Evolutionary conservation across 2,888 invertebrate genomes (phyloP).

Genomic region (Eupithecia centaureata): DNA sequence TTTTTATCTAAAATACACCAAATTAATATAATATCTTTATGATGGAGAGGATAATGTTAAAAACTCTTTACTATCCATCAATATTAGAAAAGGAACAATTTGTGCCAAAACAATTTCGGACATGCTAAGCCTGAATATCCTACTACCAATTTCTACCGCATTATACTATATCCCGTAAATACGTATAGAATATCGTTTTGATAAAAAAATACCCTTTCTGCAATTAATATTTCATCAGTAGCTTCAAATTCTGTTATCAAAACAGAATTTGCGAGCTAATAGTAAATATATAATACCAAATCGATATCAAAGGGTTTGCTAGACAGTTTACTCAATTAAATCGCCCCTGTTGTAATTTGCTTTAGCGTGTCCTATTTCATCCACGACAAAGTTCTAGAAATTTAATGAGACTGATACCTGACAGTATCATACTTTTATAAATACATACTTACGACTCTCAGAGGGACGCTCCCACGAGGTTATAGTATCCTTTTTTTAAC

Average conservation of each 20-base stretch:
- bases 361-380: not conserved
- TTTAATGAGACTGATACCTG: not conserved
- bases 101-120: not conserved
- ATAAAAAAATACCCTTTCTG: no score
- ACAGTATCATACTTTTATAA: not conserved
- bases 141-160: not conserved
- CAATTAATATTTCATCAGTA: not conserved
- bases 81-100: not conserved
- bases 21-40: not conserved
- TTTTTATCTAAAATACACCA: no score
- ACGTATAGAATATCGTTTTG: not conserved
- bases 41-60: not conserved
- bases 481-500: no score
- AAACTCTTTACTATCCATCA: not conserved
- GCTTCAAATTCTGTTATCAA: not conserved
- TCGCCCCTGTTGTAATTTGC: not conserved
- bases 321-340: not conserved
- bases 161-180: not conserved
- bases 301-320: constrained; percentile 1
- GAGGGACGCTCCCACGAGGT: no score
- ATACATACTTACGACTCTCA: no score
- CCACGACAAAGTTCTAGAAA: not conserved
- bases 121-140: not conserved
- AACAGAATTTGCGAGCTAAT: constrained; percentile 1
- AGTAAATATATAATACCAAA: not conserved